Evolutionary conservation across 2,888 invertebrate species (phyloP), one percentile per base, ranked within the genome.

Genomic region (Parnassius glacialis): DNA sequence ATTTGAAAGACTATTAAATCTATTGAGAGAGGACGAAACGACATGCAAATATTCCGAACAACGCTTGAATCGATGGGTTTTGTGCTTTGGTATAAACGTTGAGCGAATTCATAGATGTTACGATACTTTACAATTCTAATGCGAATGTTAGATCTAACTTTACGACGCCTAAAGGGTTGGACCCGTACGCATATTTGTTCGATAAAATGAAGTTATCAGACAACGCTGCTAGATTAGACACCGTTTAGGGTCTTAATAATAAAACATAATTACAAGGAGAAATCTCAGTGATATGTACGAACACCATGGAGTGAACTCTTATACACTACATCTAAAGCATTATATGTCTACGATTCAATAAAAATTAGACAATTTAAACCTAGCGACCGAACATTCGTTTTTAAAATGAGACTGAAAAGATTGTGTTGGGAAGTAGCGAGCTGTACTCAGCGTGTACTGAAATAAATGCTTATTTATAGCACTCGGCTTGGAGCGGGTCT

Each of bases 51-150:
- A 86, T 83, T 85, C 83, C 79, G 78, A 84, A 81, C 84, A 34
- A 83, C 80, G 81, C 83, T 85, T 83, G 88, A 85, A 86, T 90
- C 91, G 91, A 89, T 91, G 91, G 91, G 91, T 81, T 87, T 88
- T 89, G 91, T 89, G 90, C 91, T 91, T 91, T 91, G 90, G 90
- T 91, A 91, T 91, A 89, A 89, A 88, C 81, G 83, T 90, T 91
- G 91, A 91, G 90, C 90, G 90, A 90, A 87, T 89, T 83, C 81
- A 83, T 83, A 83, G 79, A 84, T 82, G 84, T 83, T 83, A 86
- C 73, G 77, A 83, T 87, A 88, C 74, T 84, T 86, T 88, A 87
- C 81, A 85, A 86, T 81, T 80, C 87, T 90, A 90, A 87, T 87
- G 85, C 84, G 81, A 88, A 84, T 80, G 81, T 87, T 88, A 89